phyloP scores from a whole-genome alignment of 1,140 invertebrate species.

The Eumaeus atala region DNA sequence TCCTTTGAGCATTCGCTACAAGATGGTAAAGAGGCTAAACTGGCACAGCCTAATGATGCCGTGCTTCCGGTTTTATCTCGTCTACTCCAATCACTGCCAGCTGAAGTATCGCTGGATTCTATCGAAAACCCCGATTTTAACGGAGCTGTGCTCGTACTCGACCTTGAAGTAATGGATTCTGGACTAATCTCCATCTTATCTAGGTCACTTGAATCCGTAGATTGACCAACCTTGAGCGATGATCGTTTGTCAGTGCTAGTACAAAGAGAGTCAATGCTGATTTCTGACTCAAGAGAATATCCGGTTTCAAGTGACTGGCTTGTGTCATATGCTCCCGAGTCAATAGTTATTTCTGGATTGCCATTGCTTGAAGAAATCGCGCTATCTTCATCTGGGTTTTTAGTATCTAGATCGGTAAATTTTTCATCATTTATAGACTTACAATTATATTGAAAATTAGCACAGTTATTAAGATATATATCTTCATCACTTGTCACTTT shows the following conservation, averaged over 20 bases:
- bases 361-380: slow-evolving; percentile 68
- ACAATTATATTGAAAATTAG: slow-evolving; percentile 62
- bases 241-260: slow-evolving; percentile 69
- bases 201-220: slow-evolving; percentile 68
- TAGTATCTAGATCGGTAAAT: slow-evolving; percentile 49
- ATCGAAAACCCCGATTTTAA: slow-evolving; percentile 75
- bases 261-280: slow-evolving; percentile 68
- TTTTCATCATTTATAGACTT: slow-evolving; percentile 56
- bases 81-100: slow-evolving; percentile 75
- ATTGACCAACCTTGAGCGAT: slow-evolving; percentile 70
- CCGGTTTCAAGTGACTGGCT: slow-evolving; percentile 71
- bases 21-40: slow-evolving; percentile 78
- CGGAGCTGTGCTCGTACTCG: slow-evolving; percentile 64
- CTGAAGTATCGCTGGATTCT: slow-evolving; percentile 79
- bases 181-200: slow-evolving; percentile 73
- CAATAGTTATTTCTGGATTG: slow-evolving; percentile 72
- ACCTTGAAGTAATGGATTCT: slow-evolving; percentile 68
- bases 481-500: slow-evolving; percentile 67
- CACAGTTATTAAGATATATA: slow-evolving; percentile 67
- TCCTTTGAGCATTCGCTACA: slow-evolving; percentile 75
- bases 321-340: slow-evolving; percentile 62
- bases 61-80: slow-evolving; percentile 71
- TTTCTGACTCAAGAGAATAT: slow-evolving; percentile 71
- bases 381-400: slow-evolving; percentile 68
- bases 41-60: slow-evolving; percentile 75